Evolutionary conservation across 2,888 invertebrate genomes (phyloP).

Genomic region (Zaprionus lineosus): DNA sequence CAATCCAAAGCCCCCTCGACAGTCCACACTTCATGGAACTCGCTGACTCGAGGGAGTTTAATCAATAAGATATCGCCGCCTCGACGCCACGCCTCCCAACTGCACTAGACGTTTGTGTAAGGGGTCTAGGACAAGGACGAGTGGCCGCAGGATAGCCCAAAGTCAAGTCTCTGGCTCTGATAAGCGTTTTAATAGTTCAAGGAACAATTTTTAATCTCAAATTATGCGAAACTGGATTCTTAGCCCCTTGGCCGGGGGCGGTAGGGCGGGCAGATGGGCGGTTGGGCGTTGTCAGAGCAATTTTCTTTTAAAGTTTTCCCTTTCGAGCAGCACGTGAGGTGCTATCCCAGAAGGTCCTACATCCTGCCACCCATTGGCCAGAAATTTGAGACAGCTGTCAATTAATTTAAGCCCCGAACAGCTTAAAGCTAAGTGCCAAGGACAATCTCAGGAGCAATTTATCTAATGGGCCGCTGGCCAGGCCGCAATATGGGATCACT

Average conservation of each 20-base stretch:
- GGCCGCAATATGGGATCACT: too few species aligned
- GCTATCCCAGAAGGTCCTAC: constrained; percentile 1
- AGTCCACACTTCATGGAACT: too few species aligned
- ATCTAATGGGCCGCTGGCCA: too few species aligned
- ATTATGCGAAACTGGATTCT: constrained; percentile 67
- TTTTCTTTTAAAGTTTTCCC: constrained; percentile 37
- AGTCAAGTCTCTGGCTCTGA: constrained; percentile 32
- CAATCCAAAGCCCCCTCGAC: not conserved
- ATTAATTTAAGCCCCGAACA: constrained; percentile 39
- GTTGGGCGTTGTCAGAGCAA: constrained; percentile 49
- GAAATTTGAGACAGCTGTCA: constrained; percentile 62
- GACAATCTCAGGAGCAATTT: constrained; percentile 14
- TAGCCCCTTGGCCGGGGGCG: constrained; percentile 48
- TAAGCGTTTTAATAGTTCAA: constrained; percentile 69
- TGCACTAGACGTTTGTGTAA: too few species aligned
- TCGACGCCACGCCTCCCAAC: too few species aligned
- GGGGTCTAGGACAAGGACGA: constrained; percentile 33
- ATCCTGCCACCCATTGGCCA: constrained; percentile 28
- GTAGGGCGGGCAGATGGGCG: too few species aligned
- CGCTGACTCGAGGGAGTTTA: too few species aligned
- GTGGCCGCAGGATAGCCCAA: constrained; percentile 17
- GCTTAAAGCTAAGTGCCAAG: constrained; percentile 22
- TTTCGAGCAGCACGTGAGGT: not conserved
- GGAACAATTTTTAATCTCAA: constrained; percentile 53
- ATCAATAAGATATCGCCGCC: too few species aligned